A percentile compares a stretch with the other conserved stretches of the same genome.
phyloP scores from a whole-genome alignment of 2,888 invertebrate genomes.

The Electrophaes corylata region DNA sequence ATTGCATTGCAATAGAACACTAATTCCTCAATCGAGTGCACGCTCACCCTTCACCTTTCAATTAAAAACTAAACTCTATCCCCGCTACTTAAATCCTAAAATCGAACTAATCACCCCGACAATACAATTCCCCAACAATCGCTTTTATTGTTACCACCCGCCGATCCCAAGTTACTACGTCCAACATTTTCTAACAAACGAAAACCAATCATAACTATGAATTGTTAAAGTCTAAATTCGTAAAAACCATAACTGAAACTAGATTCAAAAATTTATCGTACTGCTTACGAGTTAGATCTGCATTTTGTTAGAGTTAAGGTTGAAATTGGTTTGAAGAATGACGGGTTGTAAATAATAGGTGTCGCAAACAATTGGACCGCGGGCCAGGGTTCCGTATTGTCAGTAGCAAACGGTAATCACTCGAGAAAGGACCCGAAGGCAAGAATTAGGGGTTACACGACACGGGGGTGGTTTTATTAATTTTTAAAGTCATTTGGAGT shows the following conservation, averaged over 20 bases:
- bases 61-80: constrained; percentile 48
- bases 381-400: constrained; percentile 55
- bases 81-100: constrained; percentile 46
- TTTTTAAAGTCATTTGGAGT: constrained; percentile 49
- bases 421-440: constrained; percentile 52
- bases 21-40: constrained; percentile 67
- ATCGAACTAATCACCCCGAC: constrained; percentile 34
- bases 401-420: constrained; percentile 61
- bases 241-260: constrained; percentile 2
- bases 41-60: constrained; percentile 54
- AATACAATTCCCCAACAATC: constrained; percentile 55
- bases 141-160: constrained; percentile 81
- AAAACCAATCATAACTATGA: constrained; percentile 41
- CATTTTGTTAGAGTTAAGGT: not conserved
- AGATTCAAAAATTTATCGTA: not conserved
- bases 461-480: constrained; percentile 64
- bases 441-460: constrained; percentile 49
- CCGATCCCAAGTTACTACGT: constrained; percentile 65
- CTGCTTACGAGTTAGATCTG: constrained; percentile 35
- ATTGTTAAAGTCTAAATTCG: constrained; percentile 43
- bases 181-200: constrained; percentile 26
- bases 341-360: constrained; percentile 62
- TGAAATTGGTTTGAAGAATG: constrained; percentile 9
- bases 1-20: constrained; percentile 71
- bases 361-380: constrained; percentile 69